Evolutionary conservation across 2,888 invertebrate genomes (phyloP), one percentile per base, ranked within the genome.

Genomic region (Mimas tiliae): DNA sequence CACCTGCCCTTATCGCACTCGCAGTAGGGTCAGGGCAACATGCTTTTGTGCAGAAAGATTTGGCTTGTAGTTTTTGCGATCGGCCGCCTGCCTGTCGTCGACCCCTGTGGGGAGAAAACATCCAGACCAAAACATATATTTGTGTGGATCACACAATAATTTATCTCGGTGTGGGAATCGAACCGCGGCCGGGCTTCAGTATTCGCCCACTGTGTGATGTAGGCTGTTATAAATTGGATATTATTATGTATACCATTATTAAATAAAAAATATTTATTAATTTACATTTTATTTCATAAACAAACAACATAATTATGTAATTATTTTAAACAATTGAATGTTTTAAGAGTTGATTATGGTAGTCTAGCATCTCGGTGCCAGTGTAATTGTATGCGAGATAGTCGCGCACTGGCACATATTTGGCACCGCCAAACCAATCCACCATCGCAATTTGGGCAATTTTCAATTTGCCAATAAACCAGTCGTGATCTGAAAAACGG

Each of bases 341-440:
- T 14, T 52, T 66, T 19, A 45, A 45, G 9, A 45, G 52, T 19
- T 70, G 69, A n/a, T 84, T 80, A 69, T 82, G 74, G 64, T 78
- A 75, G 4, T 87, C 75, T 4, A 88, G 67, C 78, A 89, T 85
- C 71, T 91, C 90, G 0, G 72, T 74, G 34, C 89, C 90, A 0
- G 91, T 93, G 75, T 92, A 93, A 77, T 94, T 91, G 78, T 94
- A 94, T 0, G 91, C 89, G 67, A 95, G 93, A 76, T 96, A 97
- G 70, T 97, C 96, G 19, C 93, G 86, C 0, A 95, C 88, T 0
- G 91, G 84, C 19, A 97, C 95, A 81, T 94, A 94, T 74, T 95
- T 95, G 16, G 97, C 96, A 1, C 98, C 97, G 2, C 98, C 98
- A 83, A 97, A 98, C 86, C 95, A 96, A 81, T 98, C 97, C 74